Conservation (phyloP, 1,140 invertebrate species). For the Euura saliciscinereae region DNA sequence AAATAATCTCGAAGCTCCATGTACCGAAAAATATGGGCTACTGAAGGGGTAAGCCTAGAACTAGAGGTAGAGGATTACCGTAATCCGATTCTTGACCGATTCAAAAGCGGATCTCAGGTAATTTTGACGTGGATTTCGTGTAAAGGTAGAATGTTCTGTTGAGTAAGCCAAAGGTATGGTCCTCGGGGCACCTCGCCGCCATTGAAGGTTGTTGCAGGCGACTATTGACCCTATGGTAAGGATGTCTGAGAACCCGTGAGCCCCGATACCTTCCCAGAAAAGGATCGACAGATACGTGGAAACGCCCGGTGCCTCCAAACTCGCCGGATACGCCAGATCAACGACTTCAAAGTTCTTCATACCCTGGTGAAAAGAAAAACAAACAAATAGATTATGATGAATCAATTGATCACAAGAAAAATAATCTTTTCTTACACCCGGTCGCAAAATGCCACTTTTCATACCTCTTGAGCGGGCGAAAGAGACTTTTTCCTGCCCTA, state of each 20-base stretch:
- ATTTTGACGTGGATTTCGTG: constrained; percentile 48
- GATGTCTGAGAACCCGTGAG: constrained; percentile 66
- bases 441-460: too few relatives aligned
- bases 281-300: constrained; percentile 64
- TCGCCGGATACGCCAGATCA: constrained; percentile 44
- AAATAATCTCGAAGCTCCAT: too few relatives aligned
- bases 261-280: constrained; percentile 67
- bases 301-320: constrained; percentile 30
- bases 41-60: too few relatives aligned
- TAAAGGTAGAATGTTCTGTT: constrained; percentile 54
- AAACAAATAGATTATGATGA: too few relatives aligned
- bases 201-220: constrained; percentile 68
- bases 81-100: constrained; percentile 25
- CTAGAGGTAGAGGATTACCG: constrained; percentile 17
- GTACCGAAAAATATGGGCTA: too few relatives aligned
- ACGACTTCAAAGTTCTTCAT: constrained; percentile 54
- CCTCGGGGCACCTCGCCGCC: constrained; percentile 46
- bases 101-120: constrained; percentile 46
- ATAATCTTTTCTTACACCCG: too few relatives aligned
- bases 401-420: too few relatives aligned
- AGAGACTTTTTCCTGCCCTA: too few relatives aligned
- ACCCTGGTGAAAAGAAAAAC: constrained; percentile 42
- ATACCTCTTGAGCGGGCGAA: too few relatives aligned
- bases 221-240: constrained; percentile 64
- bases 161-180: constrained; percentile 53